Evolutionary conservation across 2,888 invertebrate species (phyloP).

Genomic region (Tenthredo scrophulariae): DNA sequence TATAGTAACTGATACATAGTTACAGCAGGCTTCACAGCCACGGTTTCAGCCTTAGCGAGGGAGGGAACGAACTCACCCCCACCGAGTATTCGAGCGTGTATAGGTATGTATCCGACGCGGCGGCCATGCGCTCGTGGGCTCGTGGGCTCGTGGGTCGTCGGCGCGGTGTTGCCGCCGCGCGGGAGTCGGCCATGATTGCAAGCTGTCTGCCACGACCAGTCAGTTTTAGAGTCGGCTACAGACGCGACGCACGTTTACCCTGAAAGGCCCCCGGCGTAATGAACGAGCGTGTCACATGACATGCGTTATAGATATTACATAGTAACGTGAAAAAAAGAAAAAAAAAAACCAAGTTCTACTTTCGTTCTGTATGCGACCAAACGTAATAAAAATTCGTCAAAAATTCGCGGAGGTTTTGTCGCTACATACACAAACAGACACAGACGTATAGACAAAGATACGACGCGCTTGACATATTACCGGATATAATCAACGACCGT

Average conservation of each 20-base stretch:
- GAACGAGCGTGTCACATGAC: constrained; percentile 70
- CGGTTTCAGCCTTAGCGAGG: background rate
- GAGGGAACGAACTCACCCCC: background rate
- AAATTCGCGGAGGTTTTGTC: background rate
- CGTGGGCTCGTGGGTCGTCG: constrained; percentile 27
- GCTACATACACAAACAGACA: background rate
- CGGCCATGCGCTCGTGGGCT: constrained; percentile 50
- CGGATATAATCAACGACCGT: background rate
- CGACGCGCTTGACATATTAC: constrained; percentile 17
- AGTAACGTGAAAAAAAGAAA: background rate
- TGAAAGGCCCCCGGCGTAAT: constrained; percentile 60
- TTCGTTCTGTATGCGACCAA: background rate
- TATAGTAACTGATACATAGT: background rate
- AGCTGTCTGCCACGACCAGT: constrained; percentile 63
- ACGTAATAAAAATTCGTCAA: background rate
- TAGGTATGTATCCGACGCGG: background rate
- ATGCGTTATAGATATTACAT: constrained; percentile 51
- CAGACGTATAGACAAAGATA: background rate
- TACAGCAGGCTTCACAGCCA: background rate
- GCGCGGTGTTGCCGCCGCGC: constrained; percentile 59
- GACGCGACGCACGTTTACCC: constrained; percentile 64
- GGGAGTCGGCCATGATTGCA: constrained; percentile 43
- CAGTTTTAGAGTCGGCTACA: constrained; percentile 70
- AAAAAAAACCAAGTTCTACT: background rate
- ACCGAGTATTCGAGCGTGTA: constrained; percentile 20